A percentile compares a stretch with the other conserved stretches of the same genome.
Conservation (phyloP, 2,888 invertebrate species). For the Caenorhabditis drosophilae region DNA sequence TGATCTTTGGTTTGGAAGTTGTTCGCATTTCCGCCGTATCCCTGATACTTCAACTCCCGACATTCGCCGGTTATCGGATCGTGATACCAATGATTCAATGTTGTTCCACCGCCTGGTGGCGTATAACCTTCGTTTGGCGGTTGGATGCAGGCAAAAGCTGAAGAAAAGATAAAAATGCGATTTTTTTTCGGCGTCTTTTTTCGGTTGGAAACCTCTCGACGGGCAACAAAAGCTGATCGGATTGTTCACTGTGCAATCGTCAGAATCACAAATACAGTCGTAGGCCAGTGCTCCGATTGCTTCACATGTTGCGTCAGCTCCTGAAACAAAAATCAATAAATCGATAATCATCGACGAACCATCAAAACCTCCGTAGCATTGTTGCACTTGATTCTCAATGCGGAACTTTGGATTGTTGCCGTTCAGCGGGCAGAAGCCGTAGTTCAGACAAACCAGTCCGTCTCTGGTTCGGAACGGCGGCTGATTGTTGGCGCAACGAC, state of each 20-base stretch:
- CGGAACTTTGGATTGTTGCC: conserved; percentile 69
- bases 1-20: conserved; percentile 68
- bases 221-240: conserved; percentile 69
- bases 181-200: no score
- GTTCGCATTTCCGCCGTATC: conserved; percentile 66
- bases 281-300: conserved; percentile 67
- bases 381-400: conserved; percentile 68
- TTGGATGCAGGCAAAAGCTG: conserved; percentile 68
- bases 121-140: conserved; percentile 68
- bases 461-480: conserved; percentile 67
- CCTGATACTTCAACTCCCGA: conserved; percentile 65
- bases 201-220: no score
- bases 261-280: conserved; percentile 67
- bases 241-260: conserved; percentile 67
- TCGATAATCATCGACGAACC: no score
- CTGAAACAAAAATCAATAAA: no score
- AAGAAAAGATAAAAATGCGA: no score
- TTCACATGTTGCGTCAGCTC: conserved; percentile 68
- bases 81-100: conserved; percentile 68
- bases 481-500: conserved; percentile 68
- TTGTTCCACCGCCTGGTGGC: conserved; percentile 67
- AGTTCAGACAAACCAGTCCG: conserved; percentile 63
- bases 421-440: conserved; percentile 68
- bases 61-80: conserved; percentile 67
- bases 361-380: conserved; percentile 66